Conservation (phyloP, 1,140 invertebrate genomes). For the Dendrolimus punctatus region DNA sequence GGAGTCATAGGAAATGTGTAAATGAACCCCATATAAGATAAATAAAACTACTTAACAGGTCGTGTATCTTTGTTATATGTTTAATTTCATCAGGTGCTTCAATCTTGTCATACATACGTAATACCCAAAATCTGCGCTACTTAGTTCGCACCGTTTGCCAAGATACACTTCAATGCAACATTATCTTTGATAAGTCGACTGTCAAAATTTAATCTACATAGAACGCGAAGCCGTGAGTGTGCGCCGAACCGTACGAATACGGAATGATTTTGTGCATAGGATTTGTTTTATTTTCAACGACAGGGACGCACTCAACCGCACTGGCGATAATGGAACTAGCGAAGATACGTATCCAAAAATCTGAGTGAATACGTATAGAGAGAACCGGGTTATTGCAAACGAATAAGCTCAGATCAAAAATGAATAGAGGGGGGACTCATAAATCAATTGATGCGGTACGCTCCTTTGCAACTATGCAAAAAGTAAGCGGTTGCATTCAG, state of each 20-base stretch:
- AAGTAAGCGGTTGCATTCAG: constrained; percentile 13
- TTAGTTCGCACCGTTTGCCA: no score
- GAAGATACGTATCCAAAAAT: no score
- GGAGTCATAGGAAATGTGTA: no score
- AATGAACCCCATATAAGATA: no score
- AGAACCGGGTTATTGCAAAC: no score
- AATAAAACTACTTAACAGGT: no score
- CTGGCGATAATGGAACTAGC: constrained; percentile 16
- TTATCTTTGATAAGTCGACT: constrained; percentile 19
- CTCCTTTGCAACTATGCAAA: constrained; percentile 16
- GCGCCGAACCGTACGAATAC: constrained; percentile 17
- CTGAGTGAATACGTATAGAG: no score
- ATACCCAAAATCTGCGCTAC: no score
- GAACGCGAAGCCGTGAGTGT: constrained; percentile 13
- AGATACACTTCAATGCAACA: constrained; percentile 1
- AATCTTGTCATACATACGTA: no score
- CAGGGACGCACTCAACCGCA: constrained; percentile 16
- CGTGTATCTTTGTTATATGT: no score
- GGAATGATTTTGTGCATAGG: constrained; percentile 21
- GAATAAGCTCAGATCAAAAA: not conserved
- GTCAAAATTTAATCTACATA: constrained; percentile 19
- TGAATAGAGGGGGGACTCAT: constrained; percentile 9
- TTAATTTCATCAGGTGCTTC: no score
- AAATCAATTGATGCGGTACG: constrained; percentile 8
- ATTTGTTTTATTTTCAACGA: constrained; percentile 24